phyloP scores from a whole-genome alignment of 2,113 vertebrate species.

The Chionodraco myersi region DNA sequence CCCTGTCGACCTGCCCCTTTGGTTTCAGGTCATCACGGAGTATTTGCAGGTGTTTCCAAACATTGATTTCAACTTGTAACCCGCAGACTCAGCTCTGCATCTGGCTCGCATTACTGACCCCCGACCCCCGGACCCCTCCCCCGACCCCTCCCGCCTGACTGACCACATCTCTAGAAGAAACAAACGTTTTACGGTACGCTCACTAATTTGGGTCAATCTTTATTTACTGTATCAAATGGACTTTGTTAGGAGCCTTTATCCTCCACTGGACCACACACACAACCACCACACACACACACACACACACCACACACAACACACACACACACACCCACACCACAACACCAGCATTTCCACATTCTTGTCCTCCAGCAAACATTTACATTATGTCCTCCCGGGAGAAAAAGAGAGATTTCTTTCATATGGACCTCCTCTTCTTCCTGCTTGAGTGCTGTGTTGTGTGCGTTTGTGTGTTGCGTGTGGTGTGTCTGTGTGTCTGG shows the following conservation, averaged over 20 bases:
- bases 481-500: too few relatives aligned
- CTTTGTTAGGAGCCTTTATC: conserved; percentile 38
- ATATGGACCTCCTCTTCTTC: conserved; percentile 4
- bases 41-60: background rate
- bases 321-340: conserved; percentile 16
- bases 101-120: conserved; percentile 16
- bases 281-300: conserved; percentile 31
- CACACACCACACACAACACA: conserved; percentile 20
- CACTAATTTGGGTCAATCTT: conserved; percentile 57
- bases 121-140: background rate
- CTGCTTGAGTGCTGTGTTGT: background rate
- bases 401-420: conserved; percentile 17
- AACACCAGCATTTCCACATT: conserved; percentile 51
- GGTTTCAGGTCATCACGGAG: background rate
- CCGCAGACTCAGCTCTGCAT: conserved; percentile 10
- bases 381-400: conserved; percentile 64
- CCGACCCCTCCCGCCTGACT: conserved; percentile 1
- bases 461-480: too few relatives aligned
- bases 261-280: conserved; percentile 7
- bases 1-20: background rate
- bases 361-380: conserved; percentile 73
- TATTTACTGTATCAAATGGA: conserved; percentile 49
- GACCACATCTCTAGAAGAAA: conserved; percentile 52
- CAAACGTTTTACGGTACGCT: conserved; percentile 30
- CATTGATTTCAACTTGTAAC: conserved; percentile 30